Evolutionary conservation across 2,888 invertebrate genomes (phyloP).

Genomic region (Gastracanthus pulcherrimus): DNA sequence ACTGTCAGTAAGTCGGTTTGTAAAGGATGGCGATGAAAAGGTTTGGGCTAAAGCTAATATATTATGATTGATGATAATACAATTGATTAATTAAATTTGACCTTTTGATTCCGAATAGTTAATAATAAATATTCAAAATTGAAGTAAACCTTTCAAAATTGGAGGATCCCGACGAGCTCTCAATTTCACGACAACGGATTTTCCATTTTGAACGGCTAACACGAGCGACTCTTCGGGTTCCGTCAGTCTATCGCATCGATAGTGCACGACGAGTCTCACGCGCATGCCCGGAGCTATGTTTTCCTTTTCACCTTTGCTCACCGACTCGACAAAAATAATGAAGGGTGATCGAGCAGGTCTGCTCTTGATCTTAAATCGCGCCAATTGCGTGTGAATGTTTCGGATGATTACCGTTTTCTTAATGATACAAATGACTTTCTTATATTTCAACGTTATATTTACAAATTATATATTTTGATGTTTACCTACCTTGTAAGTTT

Average conservation of each 20-base stretch:
- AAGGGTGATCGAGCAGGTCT: slow-evolving; percentile 63
- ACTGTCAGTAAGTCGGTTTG: neutral
- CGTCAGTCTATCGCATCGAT: slow-evolving; percentile 69
- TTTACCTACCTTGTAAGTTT: slow-evolving; percentile 70
- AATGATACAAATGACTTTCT: neutral
- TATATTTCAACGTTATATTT: neutral
- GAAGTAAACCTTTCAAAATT: slow-evolving; percentile 66
- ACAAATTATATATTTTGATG: neutral
- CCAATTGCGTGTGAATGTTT: slow-evolving; percentile 70
- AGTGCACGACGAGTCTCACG: slow-evolving; percentile 70
- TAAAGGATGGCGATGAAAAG: neutral
- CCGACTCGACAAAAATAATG: slow-evolving; percentile 38
- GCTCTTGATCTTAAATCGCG: slow-evolving; percentile 67
- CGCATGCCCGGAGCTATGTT: slow-evolving; percentile 77
- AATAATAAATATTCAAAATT: neutral
- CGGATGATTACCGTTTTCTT: slow-evolving; percentile 62
- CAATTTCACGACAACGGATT: slow-evolving; percentile 67
- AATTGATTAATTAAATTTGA: neutral
- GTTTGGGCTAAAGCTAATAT: neutral
- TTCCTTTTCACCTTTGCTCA: slow-evolving; percentile 51
- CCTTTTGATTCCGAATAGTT: neutral
- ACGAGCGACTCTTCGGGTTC: slow-evolving; percentile 71
- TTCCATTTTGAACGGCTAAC: slow-evolving; percentile 71
- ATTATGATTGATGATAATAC: neutral
- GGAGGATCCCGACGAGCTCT: slow-evolving; percentile 73